A percentile compares a stretch with the other conserved stretches of the same genome.
These are phyloP conservation scores for Drosophila parabipectinata DNA, from an alignment of 1,140 invertebrate species.

Conservation along the genomic window DNA sequence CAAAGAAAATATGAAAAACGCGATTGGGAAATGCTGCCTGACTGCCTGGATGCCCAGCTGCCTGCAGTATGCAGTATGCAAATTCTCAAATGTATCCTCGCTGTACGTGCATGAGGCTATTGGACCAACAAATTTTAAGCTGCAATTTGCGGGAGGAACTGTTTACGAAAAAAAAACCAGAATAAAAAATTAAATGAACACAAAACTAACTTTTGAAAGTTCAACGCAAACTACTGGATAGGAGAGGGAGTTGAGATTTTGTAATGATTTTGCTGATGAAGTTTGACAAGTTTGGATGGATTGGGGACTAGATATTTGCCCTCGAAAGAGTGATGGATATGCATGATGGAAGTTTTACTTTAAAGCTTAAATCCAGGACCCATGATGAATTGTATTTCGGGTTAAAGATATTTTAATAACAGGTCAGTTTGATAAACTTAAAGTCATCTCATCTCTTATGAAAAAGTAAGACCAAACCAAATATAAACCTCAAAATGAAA, in stretches of 20 bases:
- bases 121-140: slow-evolving; percentile 28
- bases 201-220: slow-evolving; percentile 43
- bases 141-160: slow-evolving; percentile 49
- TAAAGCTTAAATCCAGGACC: neutral
- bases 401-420: neutral
- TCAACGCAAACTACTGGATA: slow-evolving; percentile 7
- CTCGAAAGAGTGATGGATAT: slow-evolving; percentile 23
- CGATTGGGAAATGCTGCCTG: neutral
- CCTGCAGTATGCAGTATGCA: slow-evolving; percentile 16
- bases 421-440: no score
- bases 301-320: slow-evolving; percentile 9
- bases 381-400: neutral
- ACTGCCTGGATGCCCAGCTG: neutral
- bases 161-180: slow-evolving; percentile 22
- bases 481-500: slow-evolving; percentile 24
- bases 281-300: slow-evolving; percentile 32
- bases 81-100: slow-evolving; percentile 29
- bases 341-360: neutral
- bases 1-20: slow-evolving; percentile 13
- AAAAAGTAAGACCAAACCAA: slow-evolving; percentile 16
- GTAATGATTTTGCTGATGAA: slow-evolving; percentile 47
- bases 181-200: slow-evolving; percentile 17
- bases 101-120: slow-evolving; percentile 9
- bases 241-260: slow-evolving; percentile 21
- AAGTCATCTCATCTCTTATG: no score